Base-by-base conservation (phyloP, 2,888 invertebrate genomes). In the Tiphia femorata region DNA sequence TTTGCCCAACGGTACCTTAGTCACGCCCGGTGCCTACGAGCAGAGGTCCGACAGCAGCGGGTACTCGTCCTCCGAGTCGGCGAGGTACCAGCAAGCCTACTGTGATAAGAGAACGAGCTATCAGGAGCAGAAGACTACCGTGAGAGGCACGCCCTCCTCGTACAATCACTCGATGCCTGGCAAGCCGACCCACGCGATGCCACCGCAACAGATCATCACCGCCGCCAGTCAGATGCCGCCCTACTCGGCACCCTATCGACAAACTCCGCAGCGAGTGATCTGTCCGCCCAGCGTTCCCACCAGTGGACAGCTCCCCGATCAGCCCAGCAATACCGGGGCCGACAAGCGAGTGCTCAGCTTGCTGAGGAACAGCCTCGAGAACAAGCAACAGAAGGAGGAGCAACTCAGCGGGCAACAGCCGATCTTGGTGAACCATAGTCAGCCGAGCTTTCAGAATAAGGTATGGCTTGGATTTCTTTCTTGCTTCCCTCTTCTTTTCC, bases 291-390 rank as follows among this genome's bases (percentile, higher is more conserved):
- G 38, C 46, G 67, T 67, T 23, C 68, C 20, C 75, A 80, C 63
- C 58, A 66, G 48, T 50, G 61, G 64, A 52, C 65, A 72, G 21
- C 50, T 67, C n/a, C 51, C 50, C 17, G 77, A 70, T 48, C 79
- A 66, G 25, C 71, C 73, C 3, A 75, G 72, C 50, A 79, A 79
- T 51, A 78, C 81, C 20, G 89, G 89, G 27, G 89, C 89, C n/a
- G 89, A 91, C 76, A 91, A 91, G 78, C 86, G 88, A 61, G 90
- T 92, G n/a, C 83, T 92, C 58, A 90, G 89, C 75, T 87, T 92
- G 73, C 82, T 92, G 48, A 85, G 92, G 73, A 91, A 89, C 70
- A 92, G 90, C 79, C 85, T 92, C 71, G 92, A 92, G 84, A 89
- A 88, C 43, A 91, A 88, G 38, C 80, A 80, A 49, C 80, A 81